Evolutionary conservation across 2,888 invertebrate genomes (phyloP).

Genomic region (Bhutanitis thaidina): DNA sequence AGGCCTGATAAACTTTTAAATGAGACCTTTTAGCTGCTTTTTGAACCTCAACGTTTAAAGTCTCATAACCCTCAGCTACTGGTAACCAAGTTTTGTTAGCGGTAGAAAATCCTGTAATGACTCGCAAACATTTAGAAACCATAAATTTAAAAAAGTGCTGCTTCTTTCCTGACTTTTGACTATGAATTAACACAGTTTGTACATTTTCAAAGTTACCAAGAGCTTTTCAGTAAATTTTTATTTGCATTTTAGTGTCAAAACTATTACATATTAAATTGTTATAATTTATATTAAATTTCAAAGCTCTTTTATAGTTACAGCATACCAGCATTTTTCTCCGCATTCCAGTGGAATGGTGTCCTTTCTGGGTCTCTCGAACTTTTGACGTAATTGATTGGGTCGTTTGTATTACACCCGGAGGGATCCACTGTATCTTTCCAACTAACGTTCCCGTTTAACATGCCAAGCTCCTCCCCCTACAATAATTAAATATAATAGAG

Average conservation of each 20-base stretch:
- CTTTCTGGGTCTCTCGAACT: slow-evolving; percentile 83
- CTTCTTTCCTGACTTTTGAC: no score
- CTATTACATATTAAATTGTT: no score
- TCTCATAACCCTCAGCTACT: slow-evolving; percentile 80
- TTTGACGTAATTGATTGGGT: slow-evolving; percentile 79
- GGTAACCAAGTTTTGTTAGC: slow-evolving; percentile 83
- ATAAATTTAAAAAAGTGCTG: no score
- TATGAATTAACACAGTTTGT: no score
- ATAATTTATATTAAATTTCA: no score
- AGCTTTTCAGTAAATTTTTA: no score
- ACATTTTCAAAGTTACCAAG: no score
- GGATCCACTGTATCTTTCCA: slow-evolving; percentile 85
- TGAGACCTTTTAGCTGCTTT: slow-evolving; percentile 71
- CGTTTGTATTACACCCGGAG: slow-evolving; percentile 83
- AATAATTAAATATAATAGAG: no score
- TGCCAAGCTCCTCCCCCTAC: slow-evolving; percentile 92
- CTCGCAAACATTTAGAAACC: no score
- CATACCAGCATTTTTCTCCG: slow-evolving; percentile 72
- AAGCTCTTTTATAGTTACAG: neutral
- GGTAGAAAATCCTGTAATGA: slow-evolving; percentile 77
- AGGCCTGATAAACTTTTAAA: slow-evolving; percentile 80
- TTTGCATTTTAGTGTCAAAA: no score
- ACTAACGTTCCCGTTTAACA: slow-evolving; percentile 83
- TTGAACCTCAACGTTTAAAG: slow-evolving; percentile 80
- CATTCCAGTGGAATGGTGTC: slow-evolving; percentile 84